Evolutionary conservation across 2,797 vertebrate genomes (phyloP).

Genomic region (Gastrophryne carolinensis): DNA sequence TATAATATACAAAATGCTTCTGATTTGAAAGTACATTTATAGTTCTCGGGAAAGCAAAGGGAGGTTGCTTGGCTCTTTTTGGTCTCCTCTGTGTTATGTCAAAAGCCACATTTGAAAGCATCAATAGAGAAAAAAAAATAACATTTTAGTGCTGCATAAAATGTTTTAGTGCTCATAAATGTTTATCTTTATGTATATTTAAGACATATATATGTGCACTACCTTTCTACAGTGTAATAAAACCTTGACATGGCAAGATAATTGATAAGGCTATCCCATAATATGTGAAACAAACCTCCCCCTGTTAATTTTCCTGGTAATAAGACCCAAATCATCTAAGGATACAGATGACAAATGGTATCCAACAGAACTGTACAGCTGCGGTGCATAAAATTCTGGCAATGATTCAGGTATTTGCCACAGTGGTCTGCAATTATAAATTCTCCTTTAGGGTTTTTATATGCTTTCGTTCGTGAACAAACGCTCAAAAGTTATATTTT

Average conservation of each 20-base stretch:
- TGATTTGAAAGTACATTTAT: background rate
- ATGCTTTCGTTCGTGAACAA: constrained; percentile 38
- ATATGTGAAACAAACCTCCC: constrained; percentile 29
- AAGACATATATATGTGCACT: background rate
- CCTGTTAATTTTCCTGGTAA: constrained; percentile 34
- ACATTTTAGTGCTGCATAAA: constrained; percentile 1
- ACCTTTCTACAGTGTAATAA: constrained; percentile 3
- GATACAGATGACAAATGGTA: constrained; percentile 49
- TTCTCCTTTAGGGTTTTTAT: constrained; percentile 47
- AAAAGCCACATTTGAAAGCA: constrained; percentile 2
- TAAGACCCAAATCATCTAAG: constrained; percentile 44
- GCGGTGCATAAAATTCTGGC: constrained; percentile 46
- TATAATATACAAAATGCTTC: background rate
- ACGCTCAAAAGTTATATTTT: constrained; percentile 45
- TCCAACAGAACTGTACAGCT: constrained; percentile 49
- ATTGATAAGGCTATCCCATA: constrained; percentile 25
- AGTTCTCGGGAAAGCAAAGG: background rate
- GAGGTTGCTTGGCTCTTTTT: background rate
- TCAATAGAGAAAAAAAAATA: background rate
- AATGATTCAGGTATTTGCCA: constrained; percentile 50
- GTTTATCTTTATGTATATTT: constrained; percentile 9
- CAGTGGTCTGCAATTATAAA: constrained; percentile 51
- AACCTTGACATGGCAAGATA: constrained; percentile 14
- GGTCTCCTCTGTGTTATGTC: background rate
- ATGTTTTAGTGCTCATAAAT: constrained; percentile 5